Base-by-base conservation (phyloP, 2,888 invertebrate genomes). In the Tuta absoluta region DNA sequence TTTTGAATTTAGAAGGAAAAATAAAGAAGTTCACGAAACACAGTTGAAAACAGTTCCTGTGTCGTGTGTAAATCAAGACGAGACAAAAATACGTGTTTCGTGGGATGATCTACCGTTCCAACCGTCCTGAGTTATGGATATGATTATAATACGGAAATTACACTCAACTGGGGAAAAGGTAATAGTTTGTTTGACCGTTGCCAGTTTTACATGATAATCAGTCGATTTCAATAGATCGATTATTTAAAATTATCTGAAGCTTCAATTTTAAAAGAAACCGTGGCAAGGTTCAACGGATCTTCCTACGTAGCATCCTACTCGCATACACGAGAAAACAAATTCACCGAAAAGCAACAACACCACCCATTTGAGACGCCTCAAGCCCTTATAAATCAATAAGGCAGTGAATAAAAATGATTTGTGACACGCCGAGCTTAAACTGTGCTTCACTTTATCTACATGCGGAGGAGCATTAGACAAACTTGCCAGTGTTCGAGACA, bases 101-200 rank as follows among this genome's bases (percentile, higher is more conserved):
- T 51, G 62, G 70, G 73, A 77, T 79, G 80, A 80, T 78, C 77
- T 78, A 78, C 72, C 72, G 76, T 72, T 56, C 33, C 56, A 33
- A 10, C 8, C n/a, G 14, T 5, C 3, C 14, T 56, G 33, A 56
- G 24, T 24, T 56, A 56, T 56, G 56, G 56, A 33, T 28, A 56
- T 56, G 24, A 56, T 56, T 23, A 53, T 21, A 56, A 53, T 21
- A 56, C 28, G 28, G 33, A 56, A 56, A 33, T 56, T 56, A 56
- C 14, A 1, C n/a, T 2, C 5, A 10, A 53, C 24, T 53, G 10
- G 11, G 23, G 14, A 53, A 12, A 5, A 48, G 12, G 5, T 48
- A 12, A 53, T 24, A 24, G 23, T 23, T 51, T 51, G 7, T 45
- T 45, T 48, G 2, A 1, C 17, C 12, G n/a, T n/a, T n/a, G n/a